phyloP scores from a whole-genome alignment of 1,140 invertebrate genomes.

The Hyles vespertilio region DNA sequence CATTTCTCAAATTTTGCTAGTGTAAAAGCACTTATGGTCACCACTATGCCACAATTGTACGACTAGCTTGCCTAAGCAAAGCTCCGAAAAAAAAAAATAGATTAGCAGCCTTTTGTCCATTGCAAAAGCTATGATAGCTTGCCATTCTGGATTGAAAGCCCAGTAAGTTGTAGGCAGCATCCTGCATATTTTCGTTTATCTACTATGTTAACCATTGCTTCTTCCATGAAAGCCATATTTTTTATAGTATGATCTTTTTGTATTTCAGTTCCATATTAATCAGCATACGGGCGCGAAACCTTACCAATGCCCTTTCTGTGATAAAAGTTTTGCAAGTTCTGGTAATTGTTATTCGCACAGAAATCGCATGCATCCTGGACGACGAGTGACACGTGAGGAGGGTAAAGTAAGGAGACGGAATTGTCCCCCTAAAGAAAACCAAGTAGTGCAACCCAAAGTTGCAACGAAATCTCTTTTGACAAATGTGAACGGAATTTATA shows the following conservation, averaged over 20 bases:
- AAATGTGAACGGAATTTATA: constrained; percentile 35
- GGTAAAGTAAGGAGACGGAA: constrained; percentile 11
- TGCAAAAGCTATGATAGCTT: too few relatives aligned
- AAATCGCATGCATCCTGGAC: constrained; percentile 82
- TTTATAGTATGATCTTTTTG: neutral
- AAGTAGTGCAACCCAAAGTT: constrained; percentile 8
- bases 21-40: too few relatives aligned
- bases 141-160: too few relatives aligned
- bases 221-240: too few relatives aligned
- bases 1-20: too few relatives aligned
- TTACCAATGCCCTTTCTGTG: constrained; percentile 88
- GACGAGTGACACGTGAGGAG: constrained; percentile 11
- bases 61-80: too few relatives aligned
- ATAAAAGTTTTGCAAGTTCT: constrained; percentile 87
- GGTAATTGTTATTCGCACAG: constrained; percentile 86
- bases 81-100: too few relatives aligned
- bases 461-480: constrained; percentile 16
- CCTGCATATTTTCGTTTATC: too few relatives aligned
- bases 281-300: constrained; percentile 88
- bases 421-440: neutral
- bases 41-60: too few relatives aligned
- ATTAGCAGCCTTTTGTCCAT: too few relatives aligned
- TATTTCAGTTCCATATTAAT: constrained; percentile 83
- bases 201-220: neutral
- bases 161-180: too few relatives aligned